Conservation (phyloP, 2,888 invertebrate species). For the Smittia aterrima region DNA sequence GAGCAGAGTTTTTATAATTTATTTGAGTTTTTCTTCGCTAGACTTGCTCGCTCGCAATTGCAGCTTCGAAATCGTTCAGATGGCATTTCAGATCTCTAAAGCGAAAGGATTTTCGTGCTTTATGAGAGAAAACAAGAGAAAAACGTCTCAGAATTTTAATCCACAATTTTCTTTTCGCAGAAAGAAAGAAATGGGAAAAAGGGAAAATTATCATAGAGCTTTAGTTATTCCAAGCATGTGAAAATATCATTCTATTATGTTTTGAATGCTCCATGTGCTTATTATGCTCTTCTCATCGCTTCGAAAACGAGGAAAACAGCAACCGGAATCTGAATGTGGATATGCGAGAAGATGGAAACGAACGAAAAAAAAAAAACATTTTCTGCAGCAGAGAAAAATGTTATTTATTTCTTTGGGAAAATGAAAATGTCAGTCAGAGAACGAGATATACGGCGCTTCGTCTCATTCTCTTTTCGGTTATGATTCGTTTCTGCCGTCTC, state of each 20-base stretch:
- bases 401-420: constrained; percentile 32
- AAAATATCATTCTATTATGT: constrained; percentile 29
- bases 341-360: not conserved
- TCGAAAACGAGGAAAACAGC: constrained; percentile 1
- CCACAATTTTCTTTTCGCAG: constrained; percentile 9
- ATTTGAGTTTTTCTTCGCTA: not conserved
- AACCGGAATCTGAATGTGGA: not conserved
- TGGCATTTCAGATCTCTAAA: not conserved
- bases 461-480: constrained; percentile 3
- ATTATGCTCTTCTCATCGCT: constrained; percentile 24
- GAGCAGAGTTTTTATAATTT: not conserved
- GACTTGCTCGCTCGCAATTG: not conserved
- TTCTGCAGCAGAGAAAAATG: constrained; percentile 24
- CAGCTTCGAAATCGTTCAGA: constrained; percentile 10
- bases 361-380: not conserved
- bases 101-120: constrained; percentile 1
- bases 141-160: constrained; percentile 38
- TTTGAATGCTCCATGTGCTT: constrained; percentile 35
- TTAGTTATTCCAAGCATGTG: constrained; percentile 35
- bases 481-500: constrained; percentile 26
- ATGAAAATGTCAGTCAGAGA: constrained; percentile 41
- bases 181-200: not conserved
- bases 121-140: constrained; percentile 8
- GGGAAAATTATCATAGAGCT: constrained; percentile 23
- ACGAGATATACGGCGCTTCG: constrained; percentile 25